phyloP scores from a whole-genome alignment of 2,113 vertebrate genomes.

The Porphyrio hochstetteri region DNA sequence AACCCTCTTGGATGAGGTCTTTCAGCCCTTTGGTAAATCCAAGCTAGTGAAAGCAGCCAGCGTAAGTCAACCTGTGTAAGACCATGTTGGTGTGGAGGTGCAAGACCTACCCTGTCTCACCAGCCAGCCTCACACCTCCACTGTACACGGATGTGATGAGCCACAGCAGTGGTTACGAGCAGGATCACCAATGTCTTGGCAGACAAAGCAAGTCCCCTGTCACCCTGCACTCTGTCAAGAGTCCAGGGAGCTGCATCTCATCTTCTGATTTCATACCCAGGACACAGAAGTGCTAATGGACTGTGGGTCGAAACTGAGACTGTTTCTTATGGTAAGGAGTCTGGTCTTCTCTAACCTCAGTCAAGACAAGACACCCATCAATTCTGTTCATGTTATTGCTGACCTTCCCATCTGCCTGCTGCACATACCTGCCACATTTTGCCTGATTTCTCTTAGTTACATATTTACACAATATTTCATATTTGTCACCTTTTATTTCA shows the following conservation, averaged over 20 bases:
- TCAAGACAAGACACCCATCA: neutral
- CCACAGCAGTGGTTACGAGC: neutral
- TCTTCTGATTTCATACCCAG: neutral
- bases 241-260: neutral
- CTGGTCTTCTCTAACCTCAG: neutral
- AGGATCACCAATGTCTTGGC: neutral
- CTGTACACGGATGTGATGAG: rapidly evolving
- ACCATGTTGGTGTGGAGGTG: neutral
- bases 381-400: neutral
- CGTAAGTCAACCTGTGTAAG: neutral
- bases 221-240: neutral
- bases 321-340: neutral
- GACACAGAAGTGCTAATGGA: neutral
- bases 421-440: rapidly evolving
- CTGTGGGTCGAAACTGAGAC: neutral
- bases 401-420: neutral
- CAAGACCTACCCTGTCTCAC: neutral
- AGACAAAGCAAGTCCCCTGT: neutral
- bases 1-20: neutral
- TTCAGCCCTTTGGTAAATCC: neutral
- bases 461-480: neutral
- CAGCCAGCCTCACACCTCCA: rapidly evolving
- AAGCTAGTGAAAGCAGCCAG: neutral
- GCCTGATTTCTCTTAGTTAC: neutral
- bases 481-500: neutral